A percentile compares a stretch with the other conserved stretches of the same genome.
phyloP scores from a whole-genome alignment of 1,140 invertebrate genomes.

The Medauroidea extradentata region DNA sequence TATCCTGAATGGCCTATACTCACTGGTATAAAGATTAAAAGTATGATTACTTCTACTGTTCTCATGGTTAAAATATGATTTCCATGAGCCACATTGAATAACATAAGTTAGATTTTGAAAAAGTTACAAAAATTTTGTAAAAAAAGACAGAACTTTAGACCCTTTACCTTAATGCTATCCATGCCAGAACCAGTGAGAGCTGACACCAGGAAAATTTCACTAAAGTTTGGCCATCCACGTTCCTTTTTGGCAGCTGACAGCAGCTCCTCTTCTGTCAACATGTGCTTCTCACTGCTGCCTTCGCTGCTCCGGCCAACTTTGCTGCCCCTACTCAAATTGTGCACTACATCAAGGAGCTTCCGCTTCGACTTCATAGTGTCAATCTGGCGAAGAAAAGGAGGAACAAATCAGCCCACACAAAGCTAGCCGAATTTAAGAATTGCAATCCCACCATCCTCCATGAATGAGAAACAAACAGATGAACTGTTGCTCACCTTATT shows the following conservation, averaged over 20 bases:
- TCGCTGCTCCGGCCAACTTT: background rate
- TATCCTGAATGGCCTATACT: too few species aligned
- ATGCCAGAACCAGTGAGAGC: constrained; percentile 75
- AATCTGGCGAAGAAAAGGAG: constrained; percentile 59
- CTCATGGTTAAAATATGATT: too few species aligned
- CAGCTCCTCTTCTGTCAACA: constrained; percentile 15
- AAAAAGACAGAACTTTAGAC: background rate
- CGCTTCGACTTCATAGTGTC: constrained; percentile 75
- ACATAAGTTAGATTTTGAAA: background rate
- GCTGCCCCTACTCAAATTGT: constrained; percentile 60
- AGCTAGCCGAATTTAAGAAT: too few species aligned
- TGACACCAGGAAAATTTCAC: constrained; percentile 85
- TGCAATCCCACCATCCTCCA: too few species aligned
- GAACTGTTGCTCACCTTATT: constrained; percentile 85
- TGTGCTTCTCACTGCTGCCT: background rate
- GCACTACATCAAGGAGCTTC: constrained; percentile 64
- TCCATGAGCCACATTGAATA: too few species aligned
- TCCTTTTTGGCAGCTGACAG: constrained; percentile 26
- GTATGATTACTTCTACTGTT: too few species aligned
- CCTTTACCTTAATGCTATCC: constrained; percentile 61
- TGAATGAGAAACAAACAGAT: too few species aligned
- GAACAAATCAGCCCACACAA: too few species aligned
- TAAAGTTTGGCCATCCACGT: constrained; percentile 69
- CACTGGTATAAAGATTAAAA: too few species aligned
- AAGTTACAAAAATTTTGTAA: background rate